These are phyloP conservation scores for Pipistrellus pygmaeus DNA, from an alignment of 2,797 vertebrate species.

Conservation along the genomic window DNA sequence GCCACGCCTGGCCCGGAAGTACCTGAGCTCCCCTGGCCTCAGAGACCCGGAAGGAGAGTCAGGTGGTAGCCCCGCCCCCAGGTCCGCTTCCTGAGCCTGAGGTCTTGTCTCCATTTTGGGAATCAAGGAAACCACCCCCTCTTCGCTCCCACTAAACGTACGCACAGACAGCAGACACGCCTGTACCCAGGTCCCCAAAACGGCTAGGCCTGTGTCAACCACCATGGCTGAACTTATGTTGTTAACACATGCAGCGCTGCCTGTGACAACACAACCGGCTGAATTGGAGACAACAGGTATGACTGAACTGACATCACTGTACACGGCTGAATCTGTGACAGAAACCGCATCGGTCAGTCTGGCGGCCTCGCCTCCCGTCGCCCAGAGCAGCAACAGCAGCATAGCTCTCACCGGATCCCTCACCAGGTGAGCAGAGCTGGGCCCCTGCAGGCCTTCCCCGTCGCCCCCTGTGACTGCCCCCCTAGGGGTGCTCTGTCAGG, in stretches of 20 bases:
- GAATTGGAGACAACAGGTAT: background rate
- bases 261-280: background rate
- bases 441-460: background rate
- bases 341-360: accelerated
- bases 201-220: background rate
- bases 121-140: background rate
- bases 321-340: accelerated
- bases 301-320: background rate
- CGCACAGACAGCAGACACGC: accelerated
- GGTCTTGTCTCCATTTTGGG: background rate
- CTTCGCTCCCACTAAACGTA: background rate
- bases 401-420: background rate
- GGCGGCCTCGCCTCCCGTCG: accelerated
- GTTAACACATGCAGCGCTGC: background rate
- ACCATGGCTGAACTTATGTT: background rate
- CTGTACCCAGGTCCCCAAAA: background rate
- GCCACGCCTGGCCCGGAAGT: background rate
- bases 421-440: background rate
- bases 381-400: background rate
- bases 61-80: background rate
- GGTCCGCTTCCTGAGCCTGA: background rate
- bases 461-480: accelerated
- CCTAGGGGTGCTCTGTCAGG: accelerated
- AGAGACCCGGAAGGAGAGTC: background rate
- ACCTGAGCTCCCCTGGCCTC: background rate